phyloP scores from a whole-genome alignment of 2,797 vertebrate species.

The Melanogrammus aeglefinus region DNA sequence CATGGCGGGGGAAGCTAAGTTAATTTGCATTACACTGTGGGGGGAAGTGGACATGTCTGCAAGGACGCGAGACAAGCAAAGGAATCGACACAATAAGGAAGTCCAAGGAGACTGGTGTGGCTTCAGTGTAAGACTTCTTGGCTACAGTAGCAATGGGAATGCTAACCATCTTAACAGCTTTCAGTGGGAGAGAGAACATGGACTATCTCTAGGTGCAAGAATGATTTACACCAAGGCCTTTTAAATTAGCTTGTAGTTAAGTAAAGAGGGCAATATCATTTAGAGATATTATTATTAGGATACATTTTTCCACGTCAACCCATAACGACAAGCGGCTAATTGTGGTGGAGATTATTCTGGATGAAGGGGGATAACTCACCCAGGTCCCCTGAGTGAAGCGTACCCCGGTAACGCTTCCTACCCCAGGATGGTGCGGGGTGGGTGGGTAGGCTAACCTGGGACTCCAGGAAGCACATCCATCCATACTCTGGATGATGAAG shows the following conservation, averaged over 20 bases:
- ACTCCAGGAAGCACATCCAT: slow-evolving; percentile 30
- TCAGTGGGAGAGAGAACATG: neutral
- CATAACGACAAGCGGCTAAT: neutral
- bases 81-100: no score
- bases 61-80: neutral
- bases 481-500: slow-evolving; percentile 50
- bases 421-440: no score
- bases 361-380: no score
- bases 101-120: no score
- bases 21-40: no score
- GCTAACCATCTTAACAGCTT: neutral
- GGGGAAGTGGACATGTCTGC: no score
- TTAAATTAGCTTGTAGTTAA: neutral
- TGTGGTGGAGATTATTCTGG: no score
- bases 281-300: neutral
- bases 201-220: neutral
- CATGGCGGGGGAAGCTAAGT: no score
- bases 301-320: neutral
- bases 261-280: neutral
- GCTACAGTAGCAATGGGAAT: no score
- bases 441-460: neutral
- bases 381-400: no score
- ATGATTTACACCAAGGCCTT: neutral
- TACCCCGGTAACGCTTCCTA: no score
- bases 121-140: no score